Evolutionary conservation across 1,140 invertebrate species (phyloP), one percentile per base, ranked within the genome.

Genomic region (Magallana angulata): DNA sequence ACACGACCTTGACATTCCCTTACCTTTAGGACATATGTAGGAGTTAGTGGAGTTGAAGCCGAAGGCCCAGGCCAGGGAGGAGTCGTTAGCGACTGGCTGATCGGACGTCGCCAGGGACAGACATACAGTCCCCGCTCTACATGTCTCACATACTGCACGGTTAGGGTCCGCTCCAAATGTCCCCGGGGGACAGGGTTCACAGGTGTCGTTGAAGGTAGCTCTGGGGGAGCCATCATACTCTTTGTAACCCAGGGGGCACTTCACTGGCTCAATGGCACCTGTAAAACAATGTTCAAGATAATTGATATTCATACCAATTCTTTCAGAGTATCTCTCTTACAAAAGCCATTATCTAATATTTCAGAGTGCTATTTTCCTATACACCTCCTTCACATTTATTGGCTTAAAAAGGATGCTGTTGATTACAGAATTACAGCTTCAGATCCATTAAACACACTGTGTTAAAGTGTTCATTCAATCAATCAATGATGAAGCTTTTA

Each of bases 101-200:
- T 94, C 94, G 9, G 93, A 93, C 0, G 91, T 93, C 7, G 94
- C 91, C 60, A 85, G 85, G 9, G 84, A 90, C 24, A 89, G 68
- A 89, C 94, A 94, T 9, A 94, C 94, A 58, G 94, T 93, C 36
- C 94, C 94, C 16, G 94, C 92, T 16, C 92, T 88, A 89, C 94
- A 94, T 11, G 91, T 88, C 16, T 80, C 62, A 91, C 94, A 94
- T 6, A 88, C 87, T 7, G 89, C 86, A 11, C 94, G 86, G 60
- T 92, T 88, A 9, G 90, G 36, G 24, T 93, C 86, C 14, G 91
- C 91, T 62, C 94, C 93, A 88, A 91, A 94, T 36, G 88, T 90
- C 57, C 94, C 94, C 1, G 92, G 90, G 71, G 82, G 84, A 86
- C 94, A 94, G 6, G 93, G 92, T 80, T 93, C 91, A 88, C 94